Evolutionary conservation across 1,140 invertebrate species (phyloP).

Genomic region (Cylas formicarius): DNA sequence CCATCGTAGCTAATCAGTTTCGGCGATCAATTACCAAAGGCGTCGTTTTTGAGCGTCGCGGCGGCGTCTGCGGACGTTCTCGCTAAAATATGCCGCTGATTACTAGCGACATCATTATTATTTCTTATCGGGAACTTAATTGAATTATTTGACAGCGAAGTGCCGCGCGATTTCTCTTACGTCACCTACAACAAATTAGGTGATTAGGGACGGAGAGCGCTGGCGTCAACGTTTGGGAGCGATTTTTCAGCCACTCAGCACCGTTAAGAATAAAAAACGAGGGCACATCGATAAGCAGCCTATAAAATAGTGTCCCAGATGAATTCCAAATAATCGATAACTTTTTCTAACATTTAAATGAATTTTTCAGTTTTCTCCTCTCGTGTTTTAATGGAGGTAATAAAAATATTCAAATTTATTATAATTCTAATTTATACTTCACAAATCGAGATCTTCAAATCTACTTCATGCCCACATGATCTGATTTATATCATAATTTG

Average conservation of each 20-base stretch:
- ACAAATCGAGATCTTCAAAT: too few relatives aligned
- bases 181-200: slow-evolving; percentile 1
- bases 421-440: too few relatives aligned
- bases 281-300: not conserved
- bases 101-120: slow-evolving; percentile 4
- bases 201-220: not conserved
- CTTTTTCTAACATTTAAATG: too few relatives aligned
- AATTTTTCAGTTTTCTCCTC: too few relatives aligned
- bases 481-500: too few relatives aligned
- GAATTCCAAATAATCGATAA: slow-evolving; percentile 16
- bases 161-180: not conserved
- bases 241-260: too few relatives aligned
- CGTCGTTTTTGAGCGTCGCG: too few relatives aligned
- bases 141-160: not conserved
- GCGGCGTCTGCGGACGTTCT: too few relatives aligned
- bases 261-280: slow-evolving; percentile 1
- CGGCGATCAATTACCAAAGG: slow-evolving; percentile 1
- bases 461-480: too few relatives aligned
- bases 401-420: too few relatives aligned
- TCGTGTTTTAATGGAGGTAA: too few relatives aligned
- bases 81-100: slow-evolving; percentile 5
- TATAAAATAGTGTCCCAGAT: slow-evolving; percentile 10
- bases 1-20: slow-evolving; percentile 1
- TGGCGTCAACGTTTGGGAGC: too few relatives aligned
- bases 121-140: slow-evolving; percentile 6